Conservation (phyloP, 2,797 vertebrate species). For the Paedocypris micromegethes region DNA sequence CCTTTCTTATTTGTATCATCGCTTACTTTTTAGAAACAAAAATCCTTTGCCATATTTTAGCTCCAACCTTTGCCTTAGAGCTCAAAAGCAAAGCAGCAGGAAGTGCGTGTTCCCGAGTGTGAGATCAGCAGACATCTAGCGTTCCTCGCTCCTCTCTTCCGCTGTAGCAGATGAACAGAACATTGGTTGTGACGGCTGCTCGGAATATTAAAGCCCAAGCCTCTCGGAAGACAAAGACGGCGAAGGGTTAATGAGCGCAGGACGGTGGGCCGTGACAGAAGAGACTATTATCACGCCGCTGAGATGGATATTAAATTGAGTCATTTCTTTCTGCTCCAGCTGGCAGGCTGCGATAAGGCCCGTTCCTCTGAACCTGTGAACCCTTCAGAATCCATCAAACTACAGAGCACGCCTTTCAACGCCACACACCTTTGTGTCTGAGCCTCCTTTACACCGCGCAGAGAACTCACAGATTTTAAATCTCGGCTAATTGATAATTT, state of each 20-base stretch:
- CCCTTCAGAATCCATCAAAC: constrained; percentile 57
- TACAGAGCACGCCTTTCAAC: constrained; percentile 34
- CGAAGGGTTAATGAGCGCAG: constrained; percentile 58
- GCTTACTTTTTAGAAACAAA: too few relatives aligned
- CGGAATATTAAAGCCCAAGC: constrained; percentile 19
- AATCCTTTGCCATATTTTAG: too few relatives aligned
- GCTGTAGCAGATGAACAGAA: constrained; percentile 25
- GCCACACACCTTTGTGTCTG: constrained; percentile 24
- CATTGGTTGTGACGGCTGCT: constrained; percentile 14
- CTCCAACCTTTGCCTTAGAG: too few relatives aligned
- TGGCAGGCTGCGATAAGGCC: constrained; percentile 69
- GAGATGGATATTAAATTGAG: constrained; percentile 67
- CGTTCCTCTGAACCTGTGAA: constrained; percentile 62
- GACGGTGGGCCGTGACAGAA: constrained; percentile 59
- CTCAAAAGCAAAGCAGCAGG: too few relatives aligned
- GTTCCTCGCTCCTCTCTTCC: constrained; percentile 7
- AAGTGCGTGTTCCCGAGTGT: constrained; percentile 15
- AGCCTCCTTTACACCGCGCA: constrained; percentile 21
- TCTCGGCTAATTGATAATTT: constrained; percentile 36
- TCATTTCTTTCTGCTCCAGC: constrained; percentile 64
- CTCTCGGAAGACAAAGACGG: constrained; percentile 37
- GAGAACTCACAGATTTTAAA: neutral
- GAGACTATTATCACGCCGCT: constrained; percentile 63
- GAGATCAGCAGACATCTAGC: constrained; percentile 9
- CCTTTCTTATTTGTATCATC: too few relatives aligned